A percentile compares a stretch with the other conserved stretches of the same genome.
phyloP scores from a whole-genome alignment of 2,888 invertebrate genomes.

The Drosophila picticornis region DNA sequence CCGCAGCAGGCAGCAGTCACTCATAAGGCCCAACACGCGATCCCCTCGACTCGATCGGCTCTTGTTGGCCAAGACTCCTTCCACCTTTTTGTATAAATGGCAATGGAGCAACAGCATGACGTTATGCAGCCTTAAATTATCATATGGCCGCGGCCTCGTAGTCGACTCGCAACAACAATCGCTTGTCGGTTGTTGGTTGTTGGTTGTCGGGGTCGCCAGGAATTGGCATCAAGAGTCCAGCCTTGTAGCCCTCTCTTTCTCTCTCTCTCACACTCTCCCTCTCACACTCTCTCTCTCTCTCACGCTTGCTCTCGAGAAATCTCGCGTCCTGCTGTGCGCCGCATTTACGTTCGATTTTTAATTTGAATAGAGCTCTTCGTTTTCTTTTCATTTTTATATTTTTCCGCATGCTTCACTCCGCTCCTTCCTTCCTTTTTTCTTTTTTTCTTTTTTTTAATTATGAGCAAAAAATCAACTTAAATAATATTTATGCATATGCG shows the following conservation, averaged over 20 bases:
- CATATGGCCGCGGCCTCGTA: slow-evolving; percentile 64
- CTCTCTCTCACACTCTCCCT: slow-evolving; percentile 17
- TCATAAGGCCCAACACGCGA: slow-evolving; percentile 77
- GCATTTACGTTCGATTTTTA: slow-evolving; percentile 82
- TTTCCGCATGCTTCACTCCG: slow-evolving; percentile 11
- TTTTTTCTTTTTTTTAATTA: slow-evolving; percentile 69
- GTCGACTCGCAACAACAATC: slow-evolving; percentile 55
- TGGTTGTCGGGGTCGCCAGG: slow-evolving; percentile 45
- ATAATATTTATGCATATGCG: slow-evolving; percentile 80
- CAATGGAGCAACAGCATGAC: slow-evolving; percentile 81
- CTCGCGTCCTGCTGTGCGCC: slow-evolving; percentile 76
- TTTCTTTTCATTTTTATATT: slow-evolving; percentile 26
- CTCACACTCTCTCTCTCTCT: slow-evolving; percentile 19
- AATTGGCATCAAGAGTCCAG: slow-evolving; percentile 51
- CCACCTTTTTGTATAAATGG: slow-evolving; percentile 68
- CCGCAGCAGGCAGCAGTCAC: slow-evolving; percentile 76
- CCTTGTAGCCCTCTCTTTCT: slow-evolving; percentile 7
- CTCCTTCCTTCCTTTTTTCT: slow-evolving; percentile 4
- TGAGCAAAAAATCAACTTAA: slow-evolving; percentile 72
- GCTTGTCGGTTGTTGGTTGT: slow-evolving; percentile 31
- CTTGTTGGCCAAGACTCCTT: slow-evolving; percentile 35
- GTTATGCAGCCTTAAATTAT: slow-evolving; percentile 82
- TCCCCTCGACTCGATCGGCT: slow-evolving; percentile 51
- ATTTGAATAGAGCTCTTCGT: slow-evolving; percentile 74
- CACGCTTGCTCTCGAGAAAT: slow-evolving; percentile 41